Evolutionary conservation across 2,113 vertebrate species (phyloP).

Genomic region (Thamnophis sirtalis): DNA sequence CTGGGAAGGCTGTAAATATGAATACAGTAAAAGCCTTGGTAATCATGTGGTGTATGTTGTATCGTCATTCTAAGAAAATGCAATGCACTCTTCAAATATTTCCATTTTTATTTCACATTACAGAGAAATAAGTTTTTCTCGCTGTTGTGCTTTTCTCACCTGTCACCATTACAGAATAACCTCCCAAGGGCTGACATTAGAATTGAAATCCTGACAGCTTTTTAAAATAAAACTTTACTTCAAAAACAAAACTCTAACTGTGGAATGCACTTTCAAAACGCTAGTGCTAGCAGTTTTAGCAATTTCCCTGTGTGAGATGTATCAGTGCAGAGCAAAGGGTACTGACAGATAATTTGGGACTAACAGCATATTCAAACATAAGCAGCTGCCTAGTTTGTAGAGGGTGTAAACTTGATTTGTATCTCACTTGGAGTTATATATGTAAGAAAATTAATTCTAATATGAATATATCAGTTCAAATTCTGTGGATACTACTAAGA

Average conservation of each 20-base stretch:
- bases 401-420: conserved; percentile 22
- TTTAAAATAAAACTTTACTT: conserved; percentile 19
- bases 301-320: background rate
- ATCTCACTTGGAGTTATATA: conserved; percentile 2
- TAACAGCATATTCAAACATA: conserved; percentile 22
- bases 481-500: conserved; percentile 42
- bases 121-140: background rate
- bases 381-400: conserved; percentile 17
- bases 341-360: background rate
- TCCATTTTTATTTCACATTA: conserved; percentile 28
- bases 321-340: fast-evolving
- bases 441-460: conserved; percentile 26
- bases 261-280: conserved; percentile 18
- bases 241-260: conserved; percentile 6
- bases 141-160: background rate
- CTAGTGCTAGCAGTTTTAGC: background rate
- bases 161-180: conserved; percentile 4
- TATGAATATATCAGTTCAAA: conserved; percentile 27
- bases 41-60: background rate
- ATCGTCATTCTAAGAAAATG: background rate
- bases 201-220: background rate
- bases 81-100: conserved; percentile 16
- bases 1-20: background rate
- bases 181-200: conserved; percentile 11
- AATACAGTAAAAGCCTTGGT: background rate